A percentile compares a stretch with the other conserved stretches of the same genome.
phyloP scores from a whole-genome alignment of 2,797 vertebrate species.

The Sebastes matsubarae region DNA sequence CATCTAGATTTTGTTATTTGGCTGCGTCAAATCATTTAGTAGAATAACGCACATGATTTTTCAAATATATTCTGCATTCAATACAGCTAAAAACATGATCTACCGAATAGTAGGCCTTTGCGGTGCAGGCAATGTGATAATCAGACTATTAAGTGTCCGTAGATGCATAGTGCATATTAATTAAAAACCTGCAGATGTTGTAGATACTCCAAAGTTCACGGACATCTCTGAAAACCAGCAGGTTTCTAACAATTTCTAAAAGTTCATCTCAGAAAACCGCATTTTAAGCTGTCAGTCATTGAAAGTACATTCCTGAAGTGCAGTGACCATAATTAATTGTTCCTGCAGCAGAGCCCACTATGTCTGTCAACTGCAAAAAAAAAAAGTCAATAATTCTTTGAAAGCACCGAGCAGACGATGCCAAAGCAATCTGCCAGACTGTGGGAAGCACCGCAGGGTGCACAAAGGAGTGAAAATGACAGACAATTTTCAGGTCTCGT shows the following conservation, averaged over 20 bases:
- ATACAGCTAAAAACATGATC: neutral
- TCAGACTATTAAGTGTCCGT: neutral
- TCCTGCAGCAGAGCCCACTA: neutral
- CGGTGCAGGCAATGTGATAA: neutral
- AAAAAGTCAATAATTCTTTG: neutral
- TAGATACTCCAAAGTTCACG: neutral
- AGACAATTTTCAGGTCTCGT: neutral
- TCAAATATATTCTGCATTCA: neutral
- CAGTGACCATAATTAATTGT: conserved; percentile 3
- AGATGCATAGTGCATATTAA: neutral
- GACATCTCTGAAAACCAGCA: neutral
- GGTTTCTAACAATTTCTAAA: neutral
- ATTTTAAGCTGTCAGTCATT: neutral
- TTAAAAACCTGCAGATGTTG: neutral
- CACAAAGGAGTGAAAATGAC: neutral
- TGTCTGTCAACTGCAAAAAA: neutral
- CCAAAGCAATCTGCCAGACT: conserved; percentile 22
- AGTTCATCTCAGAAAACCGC: neutral
- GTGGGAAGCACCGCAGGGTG: neutral
- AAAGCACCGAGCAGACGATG: neutral
- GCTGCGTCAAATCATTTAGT: neutral
- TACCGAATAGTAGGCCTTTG: neutral
- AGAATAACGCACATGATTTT: neutral
- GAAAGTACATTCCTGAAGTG: neutral
- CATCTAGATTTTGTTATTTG: neutral